Evolutionary conservation across 2,113 vertebrate species (phyloP), one percentile per base, ranked within the genome.

Genomic region (Siphamia tubifer): DNA sequence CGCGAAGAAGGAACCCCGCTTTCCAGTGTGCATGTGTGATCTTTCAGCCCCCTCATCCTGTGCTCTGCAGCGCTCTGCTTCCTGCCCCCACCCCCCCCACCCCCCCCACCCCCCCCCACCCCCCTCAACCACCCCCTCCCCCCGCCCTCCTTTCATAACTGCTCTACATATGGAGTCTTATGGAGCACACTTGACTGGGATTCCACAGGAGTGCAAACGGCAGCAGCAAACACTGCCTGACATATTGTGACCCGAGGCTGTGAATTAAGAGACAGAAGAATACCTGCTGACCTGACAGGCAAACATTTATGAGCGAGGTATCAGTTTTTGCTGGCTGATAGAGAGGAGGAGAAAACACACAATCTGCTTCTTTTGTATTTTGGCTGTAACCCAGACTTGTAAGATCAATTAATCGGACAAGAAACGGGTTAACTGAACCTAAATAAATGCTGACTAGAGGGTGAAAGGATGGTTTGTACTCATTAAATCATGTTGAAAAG

Each of bases 121-220:
- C 42, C 51, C 68, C 68, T 86, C n/a, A n/a, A n/a, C n/a, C n/a
- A n/a, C n/a, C n/a, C n/a, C 16, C 17, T 34, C n/a, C 48, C 60
- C 23, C 38, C n/a, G 17, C 3, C 51, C 42, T 52, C 68, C 68
- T 86, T 88, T 89, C 79, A 61, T 88, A 89, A 88, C 87, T 84
- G 87, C 76, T 81, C 88, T 67, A 87, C 83, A 88, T 89, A 83
- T 27, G 55, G 57, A 75, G 69, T 43, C 72, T 55, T 16, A 54
- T 39, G 36, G 45, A 63, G 34, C 7, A 65, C 20, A 19, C 74
- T 73, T 55, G 63, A 68, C 75, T 78, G 54, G 73, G 21, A 60
- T 72, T 83, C 57, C 71, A 49, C 64, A 15, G 13, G 36, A 74
- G 61, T 73, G 80, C 66, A 74, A 82, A 80, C 76, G 71, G 77